Conservation (phyloP, 2,888 invertebrate genomes). For the Holacanthella duospinosa region DNA sequence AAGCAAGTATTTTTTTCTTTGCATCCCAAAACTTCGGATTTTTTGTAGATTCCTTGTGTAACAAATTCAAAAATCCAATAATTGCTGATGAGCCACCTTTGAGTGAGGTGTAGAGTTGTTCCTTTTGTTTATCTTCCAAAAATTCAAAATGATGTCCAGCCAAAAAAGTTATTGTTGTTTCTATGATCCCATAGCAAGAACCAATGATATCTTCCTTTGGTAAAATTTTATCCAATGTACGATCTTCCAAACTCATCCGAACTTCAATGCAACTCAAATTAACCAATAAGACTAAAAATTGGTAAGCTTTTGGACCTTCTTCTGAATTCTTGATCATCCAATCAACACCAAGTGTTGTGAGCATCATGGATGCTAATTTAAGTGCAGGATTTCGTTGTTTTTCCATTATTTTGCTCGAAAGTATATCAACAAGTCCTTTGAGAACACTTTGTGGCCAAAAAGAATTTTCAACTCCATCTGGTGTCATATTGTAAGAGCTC, state of each 20-base stretch:
- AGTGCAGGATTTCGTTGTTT: slow-evolving; percentile 81
- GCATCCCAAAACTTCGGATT: slow-evolving; percentile 37
- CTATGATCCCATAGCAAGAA: slow-evolving; percentile 69
- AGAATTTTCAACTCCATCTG: slow-evolving; percentile 53
- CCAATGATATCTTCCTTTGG: slow-evolving; percentile 66
- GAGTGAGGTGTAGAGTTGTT: slow-evolving; percentile 76
- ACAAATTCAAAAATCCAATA: slow-evolving; percentile 49
- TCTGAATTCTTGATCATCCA: slow-evolving; percentile 53
- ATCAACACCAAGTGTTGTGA: slow-evolving; percentile 71
- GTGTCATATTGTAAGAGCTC: slow-evolving; percentile 43
- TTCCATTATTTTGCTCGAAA: slow-evolving; percentile 75
- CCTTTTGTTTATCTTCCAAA: slow-evolving; percentile 79
- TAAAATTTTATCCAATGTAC: slow-evolving; percentile 63
- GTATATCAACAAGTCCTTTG: slow-evolving; percentile 69
- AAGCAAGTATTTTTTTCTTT: slow-evolving; percentile 52
- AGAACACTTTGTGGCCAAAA: slow-evolving; percentile 68
- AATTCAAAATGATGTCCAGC: slow-evolving; percentile 61
- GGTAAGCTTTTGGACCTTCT: slow-evolving; percentile 57
- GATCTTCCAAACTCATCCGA: slow-evolving; percentile 83
- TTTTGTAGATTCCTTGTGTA: slow-evolving; percentile 35
- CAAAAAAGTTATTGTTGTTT: slow-evolving; percentile 67
- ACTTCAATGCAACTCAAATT: slow-evolving; percentile 86
- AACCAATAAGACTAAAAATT: slow-evolving; percentile 67
- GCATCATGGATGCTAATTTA: slow-evolving; percentile 65
- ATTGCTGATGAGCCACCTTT: slow-evolving; percentile 80